Percentiles rank a stretch among this genome's conserved stretches.
phyloP scores from a whole-genome alignment of 2,797 vertebrate species.

The Florisuga fusca region DNA sequence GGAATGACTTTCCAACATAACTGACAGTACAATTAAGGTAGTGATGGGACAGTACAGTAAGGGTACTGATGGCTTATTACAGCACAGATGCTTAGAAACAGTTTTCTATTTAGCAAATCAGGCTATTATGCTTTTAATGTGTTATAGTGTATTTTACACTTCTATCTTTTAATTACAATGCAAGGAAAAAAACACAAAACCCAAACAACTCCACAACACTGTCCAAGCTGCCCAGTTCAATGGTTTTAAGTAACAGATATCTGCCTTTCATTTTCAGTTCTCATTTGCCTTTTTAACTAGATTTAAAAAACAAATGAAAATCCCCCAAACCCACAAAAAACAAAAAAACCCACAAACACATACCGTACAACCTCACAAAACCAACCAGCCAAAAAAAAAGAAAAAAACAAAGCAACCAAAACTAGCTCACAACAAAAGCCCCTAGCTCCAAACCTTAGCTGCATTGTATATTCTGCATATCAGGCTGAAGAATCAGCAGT shows the following conservation, averaged over 20 bases:
- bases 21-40: background rate
- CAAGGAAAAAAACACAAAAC: background rate
- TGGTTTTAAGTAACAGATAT: background rate
- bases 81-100: conserved; percentile 11
- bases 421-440: background rate
- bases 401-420: no score
- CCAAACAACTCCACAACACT: background rate
- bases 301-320: background rate
- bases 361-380: background rate
- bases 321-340: no score
- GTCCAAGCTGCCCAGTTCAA: conserved; percentile 42
- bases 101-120: background rate
- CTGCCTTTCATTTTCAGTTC: conserved; percentile 71
- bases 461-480: conserved; percentile 39
- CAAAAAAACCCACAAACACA: conserved; percentile 11
- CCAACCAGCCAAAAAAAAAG: conserved; percentile 44
- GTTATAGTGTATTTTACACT: background rate
- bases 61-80: background rate
- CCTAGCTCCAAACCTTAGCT: background rate
- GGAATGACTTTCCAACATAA: background rate
- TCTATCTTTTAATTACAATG: background rate
- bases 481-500: conserved; percentile 57
- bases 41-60: background rate
- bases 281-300: conserved; percentile 81
- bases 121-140: background rate